Conservation (phyloP, 37 sponge, comb jelly and placozoan species). For the Crambe crambe region DNA sequence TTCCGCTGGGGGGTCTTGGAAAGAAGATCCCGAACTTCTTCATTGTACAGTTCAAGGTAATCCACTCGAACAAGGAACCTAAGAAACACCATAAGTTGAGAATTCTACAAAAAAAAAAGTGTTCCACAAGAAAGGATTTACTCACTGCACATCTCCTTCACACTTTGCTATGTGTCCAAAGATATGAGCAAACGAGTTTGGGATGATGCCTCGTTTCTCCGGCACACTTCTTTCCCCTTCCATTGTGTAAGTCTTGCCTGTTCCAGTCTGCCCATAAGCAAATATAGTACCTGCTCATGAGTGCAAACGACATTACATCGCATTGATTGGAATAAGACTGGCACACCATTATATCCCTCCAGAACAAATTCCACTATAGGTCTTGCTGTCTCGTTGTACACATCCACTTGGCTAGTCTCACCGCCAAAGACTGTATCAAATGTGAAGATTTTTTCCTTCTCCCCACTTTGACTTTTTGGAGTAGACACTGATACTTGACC, state of each 20-base stretch:
- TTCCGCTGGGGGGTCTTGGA: conserved; percentile 57
- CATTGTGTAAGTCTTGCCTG: conserved; percentile 99
- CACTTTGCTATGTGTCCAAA: conserved; percentile 81
- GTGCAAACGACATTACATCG: neutral
- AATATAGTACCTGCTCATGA: conserved; percentile 88
- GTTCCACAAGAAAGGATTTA: neutral
- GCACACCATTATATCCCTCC: conserved; percentile 95
- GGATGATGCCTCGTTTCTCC: conserved; percentile 92
- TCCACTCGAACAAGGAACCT: conserved; percentile 96
- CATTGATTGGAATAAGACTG: neutral
- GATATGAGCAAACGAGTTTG: conserved; percentile 97
- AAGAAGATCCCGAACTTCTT: conserved; percentile 93
- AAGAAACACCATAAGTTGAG: too few species aligned
- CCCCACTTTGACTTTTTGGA: conserved; percentile 4
- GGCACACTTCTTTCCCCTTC: conserved; percentile 78
- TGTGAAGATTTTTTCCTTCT: conserved; percentile 57
- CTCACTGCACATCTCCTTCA: conserved; percentile 68
- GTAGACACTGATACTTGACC: conserved; percentile 36
- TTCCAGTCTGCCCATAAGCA: conserved; percentile 99
- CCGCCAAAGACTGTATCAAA: conserved; percentile 94
- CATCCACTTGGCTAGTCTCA: conserved; percentile 84
- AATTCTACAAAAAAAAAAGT: neutral
- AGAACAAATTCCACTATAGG: conserved; percentile 94
- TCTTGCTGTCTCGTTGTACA: conserved; percentile 89
- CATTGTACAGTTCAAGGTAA: conserved; percentile 98